Base-by-base conservation (phyloP, 1,140 invertebrate genomes). In the Anastrepha obliqua region DNA sequence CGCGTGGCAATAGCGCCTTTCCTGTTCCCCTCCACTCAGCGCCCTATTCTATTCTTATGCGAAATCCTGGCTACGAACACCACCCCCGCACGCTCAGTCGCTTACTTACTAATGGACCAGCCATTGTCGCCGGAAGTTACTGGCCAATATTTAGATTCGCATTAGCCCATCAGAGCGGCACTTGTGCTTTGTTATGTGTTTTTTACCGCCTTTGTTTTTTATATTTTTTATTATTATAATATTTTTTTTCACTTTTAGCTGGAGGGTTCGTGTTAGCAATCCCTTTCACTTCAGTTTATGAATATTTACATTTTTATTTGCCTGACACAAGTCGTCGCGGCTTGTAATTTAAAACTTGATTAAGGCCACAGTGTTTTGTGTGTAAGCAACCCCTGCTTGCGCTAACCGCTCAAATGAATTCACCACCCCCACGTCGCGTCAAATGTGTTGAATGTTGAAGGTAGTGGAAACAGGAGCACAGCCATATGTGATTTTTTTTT, bases 241-340 rank as follows among this genome's bases (percentile, higher is more conserved):
- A 4, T 44, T 15, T 81, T 81, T 78, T 81, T 81, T 51, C 13
- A 51, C 42, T 44, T 70, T 67, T 58, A 20, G 15, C 7, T 9
- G 20, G n/a, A 51, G n/a, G n/a, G 47, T 81, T 55, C n/a, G 74
- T 55, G 74, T 70, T 81, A 47, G 17, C 74, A 81, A 55, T 65
- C 86, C 60, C 89, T 89, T 91, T 90, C 91, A 91, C 91, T 91
- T 91, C 90, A 90, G 91, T 91, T 92, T 91, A 92, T 92, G 91
- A 91, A 91, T 91, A 92, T 91, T 92, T 92, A 91, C 91, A 92
- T 91, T 92, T 92, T 92, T 92, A 92, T 92, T 92, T 91, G 89
- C 70, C 39, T 87, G 81, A 81, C 74, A 81, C 74, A 81, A 81
- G 74, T 81, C 74, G 65, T 70, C 86, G 51, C 44, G 86, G 86